These are phyloP conservation scores for Phyllotreta striolata DNA, from an alignment of 2,888 invertebrate species.

Conservation along the genomic window DNA sequence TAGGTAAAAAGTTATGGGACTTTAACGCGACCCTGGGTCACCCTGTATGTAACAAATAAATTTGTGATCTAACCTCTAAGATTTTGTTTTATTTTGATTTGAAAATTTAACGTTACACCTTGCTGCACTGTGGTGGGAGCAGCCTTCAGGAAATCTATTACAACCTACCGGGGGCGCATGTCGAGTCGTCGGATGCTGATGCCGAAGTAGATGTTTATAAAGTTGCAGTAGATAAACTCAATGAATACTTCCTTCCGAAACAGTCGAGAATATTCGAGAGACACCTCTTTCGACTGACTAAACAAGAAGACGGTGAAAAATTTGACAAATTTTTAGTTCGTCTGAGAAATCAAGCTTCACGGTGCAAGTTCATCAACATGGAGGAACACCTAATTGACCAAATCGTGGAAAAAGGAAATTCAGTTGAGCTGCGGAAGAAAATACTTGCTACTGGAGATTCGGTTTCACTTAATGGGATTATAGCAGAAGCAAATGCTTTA, in stretches of 20 bases:
- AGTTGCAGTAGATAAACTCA: constrained; percentile 38
- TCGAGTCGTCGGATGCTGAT: constrained; percentile 32
- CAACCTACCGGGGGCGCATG: constrained; percentile 44
- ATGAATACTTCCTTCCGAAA: constrained; percentile 47
- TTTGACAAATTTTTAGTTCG: too few relatives aligned
- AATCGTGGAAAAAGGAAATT: constrained; percentile 45
- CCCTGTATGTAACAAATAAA: too few relatives aligned
- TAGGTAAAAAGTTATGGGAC: too few relatives aligned
- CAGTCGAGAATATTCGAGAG: too few relatives aligned
- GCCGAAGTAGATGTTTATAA: constrained; percentile 15
- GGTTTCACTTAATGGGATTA: constrained; percentile 36
- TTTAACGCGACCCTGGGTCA: too few relatives aligned
- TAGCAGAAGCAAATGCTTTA: constrained; percentile 39
- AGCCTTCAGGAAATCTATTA: constrained; percentile 48
- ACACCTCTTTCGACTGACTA: too few relatives aligned
- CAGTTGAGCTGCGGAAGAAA: constrained; percentile 42
- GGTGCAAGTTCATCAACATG: too few relatives aligned
- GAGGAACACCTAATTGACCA: constrained; percentile 48
- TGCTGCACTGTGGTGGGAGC: constrained; percentile 43
- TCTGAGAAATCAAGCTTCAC: too few relatives aligned
- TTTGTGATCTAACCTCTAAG: too few relatives aligned
- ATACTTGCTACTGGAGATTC: constrained; percentile 36
- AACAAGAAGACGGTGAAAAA: too few relatives aligned
- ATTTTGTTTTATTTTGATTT: too few relatives aligned
- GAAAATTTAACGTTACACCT: too few relatives aligned